Evolutionary conservation across 2,888 invertebrate genomes (phyloP), one percentile per base, ranked within the genome.

Genomic region (Microctonus aethiopoides): DNA sequence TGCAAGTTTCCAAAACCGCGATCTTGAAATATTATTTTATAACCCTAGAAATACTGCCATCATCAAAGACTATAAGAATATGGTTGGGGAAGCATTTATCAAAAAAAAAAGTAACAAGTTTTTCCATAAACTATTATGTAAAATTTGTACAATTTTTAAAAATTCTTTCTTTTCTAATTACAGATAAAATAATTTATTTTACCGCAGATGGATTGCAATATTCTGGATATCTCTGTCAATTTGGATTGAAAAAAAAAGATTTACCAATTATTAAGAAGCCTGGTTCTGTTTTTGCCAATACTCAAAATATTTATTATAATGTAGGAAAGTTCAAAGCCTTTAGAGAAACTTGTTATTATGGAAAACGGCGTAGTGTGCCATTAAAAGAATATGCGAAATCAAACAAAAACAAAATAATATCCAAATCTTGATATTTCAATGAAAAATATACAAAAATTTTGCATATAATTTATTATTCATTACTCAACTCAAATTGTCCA

Each of bases 1-100:
- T 1, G 99, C 99, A 87, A 99, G 99, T 87, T 88, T 99, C 26
- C 98, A 98, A 0, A 99, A 99, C 87, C 99, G 99, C 4, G n/a
- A n/a, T n/a, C 99, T 99, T 89, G 90, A 99, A 41, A 99, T 99
- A 77, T 88, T 99, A 52, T 99, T 99, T 89, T 96, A 99, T 83
- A 88, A 92, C 76, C 94, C 96, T 0, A 94, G 95, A 80, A 94
- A 94, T 79, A 89, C 89, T 0, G 93, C 94, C 16, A 94, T 93
- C 79, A 92, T 98, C 62, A 96, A 96, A 85, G 90, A 91, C 79
- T 99, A 92, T 86, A 95, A 94, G 80, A 92, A 94, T 75, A 87
- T 96, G 71, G 94, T 99, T 32, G 89, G 89, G 54, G 89, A 87
- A 34, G 93, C 97, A 81, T 88, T 99, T 62, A 81, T 94, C 41